Base-by-base conservation (phyloP, 2,797 vertebrate genomes). In the Jordanella pulchra region DNA sequence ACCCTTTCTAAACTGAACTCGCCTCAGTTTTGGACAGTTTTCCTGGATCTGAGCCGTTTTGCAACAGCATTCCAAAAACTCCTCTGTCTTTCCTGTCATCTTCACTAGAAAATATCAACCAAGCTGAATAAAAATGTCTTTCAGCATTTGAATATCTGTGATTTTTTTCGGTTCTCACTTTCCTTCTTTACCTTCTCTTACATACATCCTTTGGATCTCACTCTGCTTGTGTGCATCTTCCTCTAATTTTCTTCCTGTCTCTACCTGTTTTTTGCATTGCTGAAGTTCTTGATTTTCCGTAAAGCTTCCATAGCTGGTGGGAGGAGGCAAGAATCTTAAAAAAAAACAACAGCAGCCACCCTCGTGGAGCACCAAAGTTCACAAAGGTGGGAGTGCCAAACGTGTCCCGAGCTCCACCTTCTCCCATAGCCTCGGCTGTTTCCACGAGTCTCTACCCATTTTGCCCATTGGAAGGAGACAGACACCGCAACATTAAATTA, bases 261-360 rank as follows among this genome's bases (percentile, higher is more conserved):
- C 88, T 93, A 90, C 93, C 90, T 93, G 93, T 77, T 84, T 77
- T 69, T 47, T 18, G 74, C 88, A 93, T 93, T 90, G 78, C 91
- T 90, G 76, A 69, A 86, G 89, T 88, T 88, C 86, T 90, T 91
- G 69, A 79, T 88, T 76, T 74, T 30, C 76, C n/a, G 53, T 80
- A 76, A 68, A 72, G 72, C 80, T 60, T 76, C 80, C 44, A 42
- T 53, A 55, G 42, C 47, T 30, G 67, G 82, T 66, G 71, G 74
- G 68, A 82, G 85, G 80, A 80, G 75, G 77, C 54, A 17, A 66
- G 55, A 64, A 71, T 78, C 53, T 76, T n/a, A n/a, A 6, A 61
- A 58, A 81, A 70, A 60, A 81, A 65, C 42, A 63, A 39, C 35
- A 75, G 77, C 51, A 70, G 74, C 77, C 78, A 73, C 83, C 82